A percentile compares a stretch with the other conserved stretches of the same genome.
These are phyloP conservation scores for Percopsis omiscomaycus DNA, from an alignment of 2,797 vertebrate genomes.

Conservation along the genomic window DNA sequence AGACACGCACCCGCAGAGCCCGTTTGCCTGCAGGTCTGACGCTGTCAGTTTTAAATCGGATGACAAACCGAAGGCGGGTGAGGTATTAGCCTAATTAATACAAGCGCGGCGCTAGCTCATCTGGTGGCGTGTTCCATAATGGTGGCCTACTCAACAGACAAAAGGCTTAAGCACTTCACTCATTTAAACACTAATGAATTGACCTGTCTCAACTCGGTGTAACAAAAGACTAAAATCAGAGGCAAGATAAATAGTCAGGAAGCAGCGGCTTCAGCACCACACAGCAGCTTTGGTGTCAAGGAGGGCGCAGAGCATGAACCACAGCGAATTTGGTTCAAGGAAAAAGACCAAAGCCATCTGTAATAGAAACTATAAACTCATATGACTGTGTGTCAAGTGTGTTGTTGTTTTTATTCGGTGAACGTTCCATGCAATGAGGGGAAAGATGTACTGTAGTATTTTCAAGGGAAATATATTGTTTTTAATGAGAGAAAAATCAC, in stretches of 20 bases:
- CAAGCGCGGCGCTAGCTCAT: constrained; percentile 28
- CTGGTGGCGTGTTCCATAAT: constrained; percentile 49
- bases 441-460: constrained; percentile 1
- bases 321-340: background rate
- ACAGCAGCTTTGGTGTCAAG: constrained; percentile 19
- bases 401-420: background rate
- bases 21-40: constrained; percentile 33
- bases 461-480: constrained; percentile 21
- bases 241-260: constrained; percentile 60
- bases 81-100: constrained; percentile 57
- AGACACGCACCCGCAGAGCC: background rate
- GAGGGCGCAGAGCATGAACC: constrained; percentile 33
- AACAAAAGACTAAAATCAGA: constrained; percentile 59
- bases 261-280: constrained; percentile 16
- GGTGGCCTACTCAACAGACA: constrained; percentile 54
- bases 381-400: background rate
- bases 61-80: constrained; percentile 48
- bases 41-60: constrained; percentile 36
- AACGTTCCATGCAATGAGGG: constrained; percentile 9
- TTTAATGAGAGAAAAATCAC: constrained; percentile 14
- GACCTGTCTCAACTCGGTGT: constrained; percentile 54
- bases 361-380: background rate
- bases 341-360: background rate
- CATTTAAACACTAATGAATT: constrained; percentile 70
- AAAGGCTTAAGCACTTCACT: constrained; percentile 62